These are phyloP conservation scores for Nephrotoma appendiculata DNA, from an alignment of 2,888 invertebrate species.

Conservation along the genomic window DNA sequence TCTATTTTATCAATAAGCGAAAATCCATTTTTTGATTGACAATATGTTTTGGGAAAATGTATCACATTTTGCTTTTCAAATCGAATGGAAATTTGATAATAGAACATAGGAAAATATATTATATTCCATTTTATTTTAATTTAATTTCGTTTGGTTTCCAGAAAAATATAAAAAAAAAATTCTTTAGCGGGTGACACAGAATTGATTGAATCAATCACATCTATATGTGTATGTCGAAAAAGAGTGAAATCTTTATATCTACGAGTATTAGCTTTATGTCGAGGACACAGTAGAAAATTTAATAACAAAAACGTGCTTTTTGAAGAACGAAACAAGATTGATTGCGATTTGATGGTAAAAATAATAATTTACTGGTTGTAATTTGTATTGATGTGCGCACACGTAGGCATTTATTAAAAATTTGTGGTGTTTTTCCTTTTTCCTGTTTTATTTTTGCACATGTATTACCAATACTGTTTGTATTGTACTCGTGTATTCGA, in stretches of 20 bases:
- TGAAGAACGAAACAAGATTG: background rate
- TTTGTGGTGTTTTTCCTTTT: no score
- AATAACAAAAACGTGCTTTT: background rate
- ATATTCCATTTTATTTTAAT: background rate
- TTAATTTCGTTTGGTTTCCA: background rate
- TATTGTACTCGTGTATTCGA: no score
- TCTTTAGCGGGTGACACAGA: background rate
- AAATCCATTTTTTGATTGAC: background rate
- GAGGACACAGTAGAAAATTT: background rate
- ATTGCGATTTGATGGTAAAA: background rate
- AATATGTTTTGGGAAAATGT: background rate
- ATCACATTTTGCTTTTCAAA: background rate
- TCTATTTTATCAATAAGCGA: background rate
- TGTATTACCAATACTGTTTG: no score
- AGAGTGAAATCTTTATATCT: no score
- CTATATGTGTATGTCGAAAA: background rate
- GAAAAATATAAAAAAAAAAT: background rate
- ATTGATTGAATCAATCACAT: background rate
- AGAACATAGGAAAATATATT: background rate
- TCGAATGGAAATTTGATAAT: background rate
- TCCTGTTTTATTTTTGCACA: no score
- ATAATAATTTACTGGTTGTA: background rate
- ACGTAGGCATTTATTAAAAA: background rate
- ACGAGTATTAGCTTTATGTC: background rate
- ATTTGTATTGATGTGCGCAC: background rate